Evolutionary conservation across 1,140 invertebrate species (phyloP), one percentile per base, ranked within the genome.

Genomic region (Drosophila yakuba): DNA sequence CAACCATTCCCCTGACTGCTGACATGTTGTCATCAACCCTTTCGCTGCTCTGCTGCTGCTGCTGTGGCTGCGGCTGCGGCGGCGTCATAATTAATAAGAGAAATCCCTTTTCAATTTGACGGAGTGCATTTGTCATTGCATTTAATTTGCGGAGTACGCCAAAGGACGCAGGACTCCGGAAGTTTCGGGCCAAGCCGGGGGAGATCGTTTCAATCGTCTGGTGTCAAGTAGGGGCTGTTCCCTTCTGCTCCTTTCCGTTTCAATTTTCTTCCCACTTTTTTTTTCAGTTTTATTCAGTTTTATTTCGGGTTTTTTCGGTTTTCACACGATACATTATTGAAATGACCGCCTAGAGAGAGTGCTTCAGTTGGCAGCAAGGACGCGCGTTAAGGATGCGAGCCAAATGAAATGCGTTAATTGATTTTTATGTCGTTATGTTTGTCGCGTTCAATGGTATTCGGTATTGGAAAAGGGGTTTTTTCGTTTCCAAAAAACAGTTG

Each of bases 51-150:
- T 80, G 78, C 77, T 61, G 64, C 83, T 88, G 79, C 59, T 79
- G 85, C 80, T 80, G 74, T 84, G 78, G 85, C 80, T 80, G 74
- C 89, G 80, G 25, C 4, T 4, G 78, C 59, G 83, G 85, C 80
- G 83, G 74, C 89, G 80, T 90, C 89, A 91, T 91, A 91, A 91
- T 91, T 91, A 91, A 91, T 91, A 91, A 91, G 78, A 91, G 85
- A 91, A 91, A 91, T 91, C 89, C 89, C 89, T 89, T 91, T 91
- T 91, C 89, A 91, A 91, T 91, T 91, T 91, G 89, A 91, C 89
- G 81, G 79, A 91, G 89, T 91, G 89, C 89, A 91, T 91, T 91
- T 91, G 89, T 91, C 89, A 91, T 91, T 91, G 89, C 89, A 91
- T 91, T 91, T 91, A 91, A 91, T 91, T 91, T 91, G 71, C 67